These are phyloP conservation scores for Pyrochroa serraticornis DNA, from an alignment of 2,888 invertebrate species.

Conservation along the genomic window DNA sequence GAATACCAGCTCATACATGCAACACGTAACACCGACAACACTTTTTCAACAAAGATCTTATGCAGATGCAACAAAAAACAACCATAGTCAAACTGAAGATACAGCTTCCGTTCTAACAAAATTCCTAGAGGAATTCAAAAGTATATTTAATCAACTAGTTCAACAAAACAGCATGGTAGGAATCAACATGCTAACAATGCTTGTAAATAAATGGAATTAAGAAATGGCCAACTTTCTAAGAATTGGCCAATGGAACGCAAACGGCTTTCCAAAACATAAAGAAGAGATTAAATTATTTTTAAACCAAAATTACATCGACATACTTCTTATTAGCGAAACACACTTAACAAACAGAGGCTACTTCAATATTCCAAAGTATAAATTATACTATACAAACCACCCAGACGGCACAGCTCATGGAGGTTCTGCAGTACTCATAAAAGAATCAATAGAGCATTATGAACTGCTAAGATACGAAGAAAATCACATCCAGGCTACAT, in stretches of 20 bases:
- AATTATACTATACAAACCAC: neutral
- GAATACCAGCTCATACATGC: too few species aligned
- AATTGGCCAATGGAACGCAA: slow-evolving; percentile 11
- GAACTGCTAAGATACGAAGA: too few species aligned
- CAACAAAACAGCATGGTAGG: slow-evolving; percentile 15
- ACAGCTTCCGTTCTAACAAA: neutral
- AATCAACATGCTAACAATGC: too few species aligned
- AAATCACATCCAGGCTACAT: too few species aligned
- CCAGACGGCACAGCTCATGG: slow-evolving; percentile 3
- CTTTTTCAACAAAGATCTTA: slow-evolving; percentile 5
- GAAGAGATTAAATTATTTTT: slow-evolving; percentile 1
- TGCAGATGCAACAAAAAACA: slow-evolving; percentile 1
- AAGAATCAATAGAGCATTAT: neutral
- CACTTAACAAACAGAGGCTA: neutral
- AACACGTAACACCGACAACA: too few species aligned
- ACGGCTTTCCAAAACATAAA: slow-evolving; percentile 2
- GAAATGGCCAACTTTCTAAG: neutral
- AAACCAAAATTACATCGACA: neutral
- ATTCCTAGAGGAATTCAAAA: slow-evolving; percentile 9
- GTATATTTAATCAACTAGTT: slow-evolving; percentile 3
- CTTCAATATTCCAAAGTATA: neutral
- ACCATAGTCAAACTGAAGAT: neutral
- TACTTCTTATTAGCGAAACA: slow-evolving; percentile 4
- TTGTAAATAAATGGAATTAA: neutral
- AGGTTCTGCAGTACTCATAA: slow-evolving; percentile 1